Evolutionary conservation across 2,113 vertebrate species (phyloP), one percentile per base, ranked within the genome.

Genomic region (Brachionichthys hirsutus): DNA sequence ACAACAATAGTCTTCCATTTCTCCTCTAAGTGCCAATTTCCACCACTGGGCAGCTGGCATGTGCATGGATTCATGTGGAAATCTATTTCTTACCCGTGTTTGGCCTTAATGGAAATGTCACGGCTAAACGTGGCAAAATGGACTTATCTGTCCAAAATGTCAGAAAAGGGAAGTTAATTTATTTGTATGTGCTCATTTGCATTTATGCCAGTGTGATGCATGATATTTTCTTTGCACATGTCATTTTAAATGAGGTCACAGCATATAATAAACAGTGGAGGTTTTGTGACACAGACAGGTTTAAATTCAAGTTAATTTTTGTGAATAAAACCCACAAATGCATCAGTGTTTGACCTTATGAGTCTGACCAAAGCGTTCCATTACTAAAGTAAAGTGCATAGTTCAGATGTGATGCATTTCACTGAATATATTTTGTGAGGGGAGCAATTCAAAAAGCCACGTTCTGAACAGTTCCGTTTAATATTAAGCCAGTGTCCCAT

Each of bases 1-100:
- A 88, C 85, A 84, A 90, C 89, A 91, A 89, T 88, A 84, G 88
- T 87, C 86, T 87, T 87, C 83, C 80, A 86, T 90, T 90, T 81
- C 84, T 85, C 63, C 85, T 87, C 78, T 87, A 89, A 89, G 85
- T 89, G 87, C 85, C 86, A 89, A 89, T 90, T 88, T 90, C 86
- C 86, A 88, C 70, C 83, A 78, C 61, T 19, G 70, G 75, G 79
- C 73, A 80, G 82, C 84, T 82, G 79, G 87, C 89, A 89, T 88
- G 89, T 87, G 87, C 77, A 79, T 53, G 56, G 86, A 88, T 89
- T 90, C 82, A 88, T 90, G 85, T 79, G 79, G 75, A 89, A 90
- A 90, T 84, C 85, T 81, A 89, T 91, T 91, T 90, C 83, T 85
- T 80, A 82, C 81, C 85, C 34, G n/a, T 85, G 87, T 88, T 86